Percentiles rank a stretch among this genome's conserved stretches.
Conservation (phyloP, 1,140 invertebrate species). For the Ceratina japonica region DNA sequence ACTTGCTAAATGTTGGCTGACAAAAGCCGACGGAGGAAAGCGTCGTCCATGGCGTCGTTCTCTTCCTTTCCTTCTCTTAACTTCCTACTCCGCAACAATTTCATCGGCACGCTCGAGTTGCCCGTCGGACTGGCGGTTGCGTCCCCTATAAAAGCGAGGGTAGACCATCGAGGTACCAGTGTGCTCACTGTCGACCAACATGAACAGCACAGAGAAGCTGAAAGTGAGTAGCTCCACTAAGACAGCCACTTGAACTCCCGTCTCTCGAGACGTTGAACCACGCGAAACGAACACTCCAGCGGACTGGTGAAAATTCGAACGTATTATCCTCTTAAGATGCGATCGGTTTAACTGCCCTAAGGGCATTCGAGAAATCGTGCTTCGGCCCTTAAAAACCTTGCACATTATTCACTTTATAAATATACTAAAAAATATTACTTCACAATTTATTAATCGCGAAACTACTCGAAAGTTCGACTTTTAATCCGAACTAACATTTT, state of each 20-base stretch:
- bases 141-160: constrained; percentile 74
- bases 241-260: constrained; percentile 47
- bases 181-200: constrained; percentile 77
- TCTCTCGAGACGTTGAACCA: constrained; percentile 31
- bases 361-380: background rate
- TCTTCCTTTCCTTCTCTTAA: constrained; percentile 61
- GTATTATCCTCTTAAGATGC: background rate
- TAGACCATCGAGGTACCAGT: constrained; percentile 70
- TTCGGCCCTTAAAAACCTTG: background rate
- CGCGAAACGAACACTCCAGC: constrained; percentile 1
- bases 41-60: constrained; percentile 47
- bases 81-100: constrained; percentile 69
- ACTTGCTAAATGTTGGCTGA: constrained; percentile 38
- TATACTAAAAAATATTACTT: background rate
- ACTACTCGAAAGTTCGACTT: too few relatives aligned
- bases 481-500: background rate
- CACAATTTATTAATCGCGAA: background rate
- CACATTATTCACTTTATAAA: background rate
- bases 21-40: constrained; percentile 56
- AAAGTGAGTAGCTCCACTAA: constrained; percentile 74
- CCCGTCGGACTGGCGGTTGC: constrained; percentile 50
- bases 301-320: constrained; percentile 22
- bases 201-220: constrained; percentile 77
- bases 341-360: background rate
- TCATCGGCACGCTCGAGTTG: constrained; percentile 68